Base-by-base conservation (phyloP, 2,797 vertebrate species). In the Poecilia velifera region DNA sequence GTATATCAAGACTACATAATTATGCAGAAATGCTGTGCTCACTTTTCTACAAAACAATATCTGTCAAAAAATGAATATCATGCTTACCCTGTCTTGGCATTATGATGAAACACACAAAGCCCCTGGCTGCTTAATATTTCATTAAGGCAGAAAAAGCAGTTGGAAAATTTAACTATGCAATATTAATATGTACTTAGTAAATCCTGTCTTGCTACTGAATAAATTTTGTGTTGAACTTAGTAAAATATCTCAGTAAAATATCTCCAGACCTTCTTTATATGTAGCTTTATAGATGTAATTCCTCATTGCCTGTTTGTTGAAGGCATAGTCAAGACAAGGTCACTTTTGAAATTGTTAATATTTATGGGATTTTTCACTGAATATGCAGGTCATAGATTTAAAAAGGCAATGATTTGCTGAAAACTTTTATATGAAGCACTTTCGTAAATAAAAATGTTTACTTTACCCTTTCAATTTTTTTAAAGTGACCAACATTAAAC, bases 141-240 rank as follows among this genome's bases (percentile, higher is more conserved):
- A 95, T 93, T 74, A 85, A 45, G 76, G 82, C 90, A 91, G 87
- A 92, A 89, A 89, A 78, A 83, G 88, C 89, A 89, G 91, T 93
- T 88, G 90, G 86, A 93, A 92, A 94, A 91, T 93, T 94, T 93
- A 92, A 91, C 68, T 90, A 91, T 95, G 87, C 85, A 95, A 95
- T 94, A 95, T 95, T 95, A 91, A 95, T 95, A 89, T 88, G 93
- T 92, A 94, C 93, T 95, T 93, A 94, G 91, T 92, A 84, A 90
- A 74, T 81, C 80, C 73, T 66, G 46, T 51, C 84, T 91, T 68
- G 66, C 83, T 78, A 74, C 81, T 85, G 85, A 82, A 80, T 79
- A 73, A 81, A 77, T 83, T 80, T 72, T 71, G 49, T 76, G 43
- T 62, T 74, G 74, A 72, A 28, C 59, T 79, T 59, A 74, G 64